A percentile compares a stretch with the other conserved stretches of the same genome.
These are phyloP conservation scores for Helicorthomorpha holstii DNA, from an alignment of 1,140 invertebrate species.

Conservation along the genomic window DNA sequence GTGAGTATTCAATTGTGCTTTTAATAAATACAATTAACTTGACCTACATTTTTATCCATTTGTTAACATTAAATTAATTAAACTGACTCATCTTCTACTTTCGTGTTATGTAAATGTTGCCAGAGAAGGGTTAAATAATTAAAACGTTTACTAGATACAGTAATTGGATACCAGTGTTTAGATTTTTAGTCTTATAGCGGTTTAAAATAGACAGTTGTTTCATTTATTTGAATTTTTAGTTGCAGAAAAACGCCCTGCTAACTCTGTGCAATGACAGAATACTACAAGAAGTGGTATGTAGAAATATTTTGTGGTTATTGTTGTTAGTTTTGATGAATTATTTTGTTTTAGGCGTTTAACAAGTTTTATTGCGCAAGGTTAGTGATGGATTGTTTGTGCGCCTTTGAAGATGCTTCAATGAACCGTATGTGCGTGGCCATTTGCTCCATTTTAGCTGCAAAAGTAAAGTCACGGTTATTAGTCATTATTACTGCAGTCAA, in stretches of 20 bases:
- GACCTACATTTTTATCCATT: no score
- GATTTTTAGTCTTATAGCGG: no score
- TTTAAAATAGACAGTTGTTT: no score
- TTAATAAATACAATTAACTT: no score
- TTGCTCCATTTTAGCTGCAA: conserved; percentile 47
- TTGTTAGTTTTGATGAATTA: not conserved
- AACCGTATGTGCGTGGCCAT: conserved; percentile 68
- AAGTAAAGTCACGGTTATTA: conserved; percentile 25
- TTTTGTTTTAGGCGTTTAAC: conserved; percentile 37
- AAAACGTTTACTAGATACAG: no score
- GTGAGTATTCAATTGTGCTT: no score
- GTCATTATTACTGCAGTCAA: no score
- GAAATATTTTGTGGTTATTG: not conserved
- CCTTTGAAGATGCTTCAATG: conserved; percentile 53
- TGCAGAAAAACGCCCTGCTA: conserved; percentile 60
- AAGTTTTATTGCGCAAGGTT: conserved; percentile 50
- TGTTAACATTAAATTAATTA: no score
- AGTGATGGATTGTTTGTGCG: conserved; percentile 56
- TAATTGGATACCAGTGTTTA: no score
- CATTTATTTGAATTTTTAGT: conserved; percentile 27
- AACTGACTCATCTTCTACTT: no score
- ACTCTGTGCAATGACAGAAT: conserved; percentile 63
- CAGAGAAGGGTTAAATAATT: no score
- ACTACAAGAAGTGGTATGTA: conserved; percentile 42
- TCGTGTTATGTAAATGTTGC: no score